Percentiles rank a stretch among this genome's conserved stretches.
These are phyloP conservation scores for Euplagia quadripunctaria DNA, from an alignment of 2,888 invertebrate genomes.

Conservation along the genomic window DNA sequence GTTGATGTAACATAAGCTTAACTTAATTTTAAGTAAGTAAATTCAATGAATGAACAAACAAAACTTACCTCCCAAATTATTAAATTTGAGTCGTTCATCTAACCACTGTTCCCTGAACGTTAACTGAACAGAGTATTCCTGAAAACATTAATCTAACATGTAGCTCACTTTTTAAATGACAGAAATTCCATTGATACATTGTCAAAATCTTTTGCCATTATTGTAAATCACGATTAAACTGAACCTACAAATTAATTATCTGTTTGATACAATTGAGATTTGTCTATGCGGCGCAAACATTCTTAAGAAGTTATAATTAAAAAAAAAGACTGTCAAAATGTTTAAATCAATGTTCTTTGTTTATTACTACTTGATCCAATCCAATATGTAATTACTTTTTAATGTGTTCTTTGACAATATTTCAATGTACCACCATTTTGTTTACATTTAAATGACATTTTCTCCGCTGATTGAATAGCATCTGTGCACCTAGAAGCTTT, in stretches of 20 bases:
- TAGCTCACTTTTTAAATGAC: conserved; percentile 23
- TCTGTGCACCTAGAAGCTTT: conserved; percentile 53
- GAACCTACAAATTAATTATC: neutral
- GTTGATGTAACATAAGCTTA: neutral
- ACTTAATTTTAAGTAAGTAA: neutral
- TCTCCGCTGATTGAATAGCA: conserved; percentile 36
- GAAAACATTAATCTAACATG: conserved; percentile 71
- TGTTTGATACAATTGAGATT: too few relatives aligned
- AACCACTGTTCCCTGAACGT: conserved; percentile 99
- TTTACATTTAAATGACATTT: conserved; percentile 31
- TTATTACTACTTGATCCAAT: too few relatives aligned
- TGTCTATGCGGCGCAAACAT: too few relatives aligned
- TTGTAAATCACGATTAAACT: neutral
- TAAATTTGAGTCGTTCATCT: conserved; percentile 96
- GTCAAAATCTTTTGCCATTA: conserved; percentile 30
- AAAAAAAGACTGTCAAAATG: neutral
- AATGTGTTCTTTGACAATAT: conserved; percentile 56
- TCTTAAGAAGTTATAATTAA: neutral
- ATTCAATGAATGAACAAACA: too few relatives aligned
- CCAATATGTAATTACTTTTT: neutral
- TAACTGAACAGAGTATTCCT: conserved; percentile 99
- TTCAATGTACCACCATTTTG: conserved; percentile 45
- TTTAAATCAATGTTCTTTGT: neutral
- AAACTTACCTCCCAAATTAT: conserved; percentile 93
- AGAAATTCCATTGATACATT: conserved; percentile 44